These are phyloP conservation scores for Podotricha telesiphe DNA, from an alignment of 2,888 invertebrate species.

Conservation along the genomic window DNA sequence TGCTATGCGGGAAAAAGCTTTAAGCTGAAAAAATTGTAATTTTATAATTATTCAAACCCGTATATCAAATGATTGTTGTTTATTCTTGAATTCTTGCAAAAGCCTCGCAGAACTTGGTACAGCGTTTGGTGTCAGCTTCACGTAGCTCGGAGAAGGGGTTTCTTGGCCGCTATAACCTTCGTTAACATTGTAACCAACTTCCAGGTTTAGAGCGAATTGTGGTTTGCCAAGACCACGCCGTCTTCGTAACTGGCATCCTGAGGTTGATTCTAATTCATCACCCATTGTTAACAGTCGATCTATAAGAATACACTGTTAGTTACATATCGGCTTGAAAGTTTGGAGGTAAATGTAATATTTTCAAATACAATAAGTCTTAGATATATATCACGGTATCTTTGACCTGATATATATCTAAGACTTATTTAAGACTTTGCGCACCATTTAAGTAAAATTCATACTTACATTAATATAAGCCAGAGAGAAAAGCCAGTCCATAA, in stretches of 20 bases:
- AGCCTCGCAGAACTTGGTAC: conserved; percentile 59
- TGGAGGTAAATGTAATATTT: neutral
- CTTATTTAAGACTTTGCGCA: too few relatives aligned
- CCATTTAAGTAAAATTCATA: too few relatives aligned
- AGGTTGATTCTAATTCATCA: conserved; percentile 59
- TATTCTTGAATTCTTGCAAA: conserved; percentile 74
- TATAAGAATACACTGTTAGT: neutral
- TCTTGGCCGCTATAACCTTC: conserved; percentile 69
- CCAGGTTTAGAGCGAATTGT: conserved; percentile 66
- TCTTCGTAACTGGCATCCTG: conserved; percentile 68
- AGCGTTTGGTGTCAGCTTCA: conserved; percentile 59
- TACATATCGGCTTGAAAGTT: neutral
- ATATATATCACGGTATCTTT: too few relatives aligned
- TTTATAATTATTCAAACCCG: conserved; percentile 56
- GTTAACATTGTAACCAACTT: conserved; percentile 65
- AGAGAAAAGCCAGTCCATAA: too few relatives aligned
- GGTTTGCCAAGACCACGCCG: conserved; percentile 69
- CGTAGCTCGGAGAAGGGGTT: conserved; percentile 72
- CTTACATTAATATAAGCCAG: too few relatives aligned
- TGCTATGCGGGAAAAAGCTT: too few relatives aligned
- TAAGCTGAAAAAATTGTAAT: neutral
- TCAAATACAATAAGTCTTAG: too few relatives aligned
- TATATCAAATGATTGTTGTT: conserved; percentile 79
- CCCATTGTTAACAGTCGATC: conserved; percentile 42
- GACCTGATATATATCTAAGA: too few relatives aligned